Percentiles rank a stretch among this genome's conserved stretches.
Conservation (phyloP, 2,888 invertebrate species). For the Cheilosia urbana region DNA sequence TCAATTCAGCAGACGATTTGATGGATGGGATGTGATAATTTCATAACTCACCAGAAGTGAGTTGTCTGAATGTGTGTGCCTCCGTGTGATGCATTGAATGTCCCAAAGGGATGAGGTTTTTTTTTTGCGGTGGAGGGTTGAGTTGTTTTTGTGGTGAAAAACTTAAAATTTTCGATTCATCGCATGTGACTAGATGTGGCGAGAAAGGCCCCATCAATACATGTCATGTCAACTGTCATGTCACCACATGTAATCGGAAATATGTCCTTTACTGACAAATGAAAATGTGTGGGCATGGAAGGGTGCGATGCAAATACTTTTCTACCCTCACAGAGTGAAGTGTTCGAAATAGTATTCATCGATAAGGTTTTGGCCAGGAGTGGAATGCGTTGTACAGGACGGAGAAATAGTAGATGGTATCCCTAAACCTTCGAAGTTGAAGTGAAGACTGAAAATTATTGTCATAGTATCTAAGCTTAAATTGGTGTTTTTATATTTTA, state of each 20-base stretch:
- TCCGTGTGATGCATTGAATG: conserved; percentile 30
- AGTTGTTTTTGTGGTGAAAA: conserved; percentile 5
- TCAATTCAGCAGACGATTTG: conserved; percentile 64
- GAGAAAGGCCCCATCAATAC: conserved; percentile 68
- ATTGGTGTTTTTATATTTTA: too few species aligned
- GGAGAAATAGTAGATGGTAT: too few species aligned
- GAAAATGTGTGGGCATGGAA: neutral
- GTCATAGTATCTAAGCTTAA: too few species aligned
- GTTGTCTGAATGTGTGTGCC: neutral
- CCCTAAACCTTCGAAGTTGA: too few species aligned
- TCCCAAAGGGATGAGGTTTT: conserved; percentile 25
- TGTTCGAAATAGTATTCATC: neutral
- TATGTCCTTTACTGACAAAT: conserved; percentile 42
- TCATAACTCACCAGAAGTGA: conserved; percentile 50
- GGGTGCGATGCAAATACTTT: neutral
- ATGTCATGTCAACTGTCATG: conserved; percentile 74
- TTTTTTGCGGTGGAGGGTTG: conserved; percentile 2
- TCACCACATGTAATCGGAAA: conserved; percentile 57
- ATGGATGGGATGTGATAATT: conserved; percentile 73
- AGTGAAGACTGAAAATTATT: too few species aligned
- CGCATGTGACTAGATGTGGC: conserved; percentile 29
- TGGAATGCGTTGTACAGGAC: neutral
- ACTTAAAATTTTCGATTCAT: conserved; percentile 42
- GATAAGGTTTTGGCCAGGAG: neutral
- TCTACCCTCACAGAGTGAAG: conserved; percentile 15